Evolutionary conservation across 2,888 invertebrate genomes (phyloP).

Genomic region (Xestia ashworthii): DNA sequence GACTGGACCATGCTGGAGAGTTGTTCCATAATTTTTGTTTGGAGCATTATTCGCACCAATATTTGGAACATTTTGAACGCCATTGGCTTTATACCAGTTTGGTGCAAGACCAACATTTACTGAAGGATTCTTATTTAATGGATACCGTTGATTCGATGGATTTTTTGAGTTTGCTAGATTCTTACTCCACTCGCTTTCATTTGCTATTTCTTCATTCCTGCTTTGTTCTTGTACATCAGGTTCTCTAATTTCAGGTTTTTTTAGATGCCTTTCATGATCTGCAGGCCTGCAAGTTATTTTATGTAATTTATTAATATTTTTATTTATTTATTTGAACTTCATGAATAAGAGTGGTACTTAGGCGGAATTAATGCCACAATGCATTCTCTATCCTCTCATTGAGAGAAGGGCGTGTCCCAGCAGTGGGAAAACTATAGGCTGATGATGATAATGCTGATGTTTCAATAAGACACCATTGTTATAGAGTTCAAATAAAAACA

Average conservation of each 20-base stretch:
- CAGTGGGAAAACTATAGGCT: no score
- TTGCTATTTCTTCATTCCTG: neutral
- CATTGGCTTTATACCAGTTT: neutral
- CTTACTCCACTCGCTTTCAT: neutral
- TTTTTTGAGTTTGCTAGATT: neutral
- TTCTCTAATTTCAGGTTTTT: neutral
- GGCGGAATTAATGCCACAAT: no score
- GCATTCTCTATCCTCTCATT: no score
- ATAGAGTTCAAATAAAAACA: no score
- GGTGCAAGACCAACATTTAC: neutral
- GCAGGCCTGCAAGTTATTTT: constrained; percentile 36
- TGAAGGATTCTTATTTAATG: neutral
- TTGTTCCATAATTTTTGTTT: constrained; percentile 6
- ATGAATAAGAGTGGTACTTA: no score
- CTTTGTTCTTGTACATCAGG: neutral
- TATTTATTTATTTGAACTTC: no score
- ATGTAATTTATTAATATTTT: neutral
- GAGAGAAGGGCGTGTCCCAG: no score
- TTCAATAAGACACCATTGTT: no score
- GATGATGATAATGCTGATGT: no score
- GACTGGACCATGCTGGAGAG: neutral
- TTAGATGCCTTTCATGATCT: constrained; percentile 37
- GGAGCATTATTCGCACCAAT: neutral
- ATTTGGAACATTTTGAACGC: neutral
- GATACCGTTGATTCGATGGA: neutral